Conservation (phyloP, 2,113 vertebrate genomes). For the Sceloporus tristichus region DNA sequence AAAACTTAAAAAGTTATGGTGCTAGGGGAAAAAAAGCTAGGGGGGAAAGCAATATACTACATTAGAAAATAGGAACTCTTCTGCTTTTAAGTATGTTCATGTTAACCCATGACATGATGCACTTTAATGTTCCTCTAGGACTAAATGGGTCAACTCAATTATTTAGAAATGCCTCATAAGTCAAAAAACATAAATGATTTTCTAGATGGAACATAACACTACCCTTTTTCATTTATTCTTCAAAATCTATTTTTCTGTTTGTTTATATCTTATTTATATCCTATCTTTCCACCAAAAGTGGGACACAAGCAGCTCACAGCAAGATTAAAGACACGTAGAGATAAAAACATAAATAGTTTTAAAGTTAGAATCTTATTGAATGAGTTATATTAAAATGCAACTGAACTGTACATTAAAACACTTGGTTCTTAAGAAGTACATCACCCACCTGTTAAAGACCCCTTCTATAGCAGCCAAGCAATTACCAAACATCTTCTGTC, state of each 20-base stretch:
- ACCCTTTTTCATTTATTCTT: neutral
- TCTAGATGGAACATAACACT: conserved; percentile 1
- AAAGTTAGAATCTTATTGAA: too few species aligned
- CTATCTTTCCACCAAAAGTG: too few species aligned
- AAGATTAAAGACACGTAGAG: too few species aligned
- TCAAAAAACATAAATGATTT: conserved; percentile 22
- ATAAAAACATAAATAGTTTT: too few species aligned
- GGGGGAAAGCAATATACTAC: neutral
- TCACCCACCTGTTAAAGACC: too few species aligned
- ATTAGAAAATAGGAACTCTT: conserved; percentile 10
- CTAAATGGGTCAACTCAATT: conserved; percentile 27
- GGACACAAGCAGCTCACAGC: too few species aligned
- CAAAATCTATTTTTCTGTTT: neutral
- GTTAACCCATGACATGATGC: conserved; percentile 21
- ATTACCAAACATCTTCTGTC: too few species aligned
- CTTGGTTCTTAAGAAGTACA: too few species aligned
- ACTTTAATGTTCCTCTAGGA: conserved; percentile 44
- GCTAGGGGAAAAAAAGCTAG: neutral
- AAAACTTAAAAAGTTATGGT: neutral
- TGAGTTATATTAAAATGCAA: too few species aligned
- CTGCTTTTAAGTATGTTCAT: conserved; percentile 14
- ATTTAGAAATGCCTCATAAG: conserved; percentile 24
- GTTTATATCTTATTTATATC: neutral
- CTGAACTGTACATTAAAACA: too few species aligned
- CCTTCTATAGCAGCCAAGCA: too few species aligned